Evolutionary conservation across 1,140 invertebrate species (phyloP), one percentile per base, ranked within the genome.

Genomic region (Trissolcus basalis): DNA sequence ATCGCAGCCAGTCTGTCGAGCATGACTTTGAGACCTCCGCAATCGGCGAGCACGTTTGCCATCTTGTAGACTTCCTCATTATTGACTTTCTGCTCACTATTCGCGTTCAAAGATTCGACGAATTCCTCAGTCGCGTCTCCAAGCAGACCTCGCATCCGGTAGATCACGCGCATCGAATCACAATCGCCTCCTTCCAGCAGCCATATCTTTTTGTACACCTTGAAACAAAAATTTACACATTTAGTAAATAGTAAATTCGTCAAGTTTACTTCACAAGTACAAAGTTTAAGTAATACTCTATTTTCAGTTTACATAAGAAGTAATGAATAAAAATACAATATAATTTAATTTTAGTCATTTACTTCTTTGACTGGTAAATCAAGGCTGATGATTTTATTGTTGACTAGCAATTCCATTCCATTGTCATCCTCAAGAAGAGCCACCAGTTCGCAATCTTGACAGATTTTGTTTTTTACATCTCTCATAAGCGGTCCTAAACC

Each of bases 51-150:
- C 0, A 92, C 91, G 80, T 92, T 92, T 0, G 91, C 91, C 91
- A 93, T 92, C 91, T 93, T 93, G 84, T 97, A 99, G 0, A 97
- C 92, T 85, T 97, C 95, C 85, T 99, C 97, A 77, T 97, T 96
- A 84, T 99, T 96, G 0, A 97, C 93, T 69, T 96, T 93, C 82
- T 96, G 94, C 73, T 96, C 95, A 73, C 93, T 94, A 72, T 95
- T 96, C n/a, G 91, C 92, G 49, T 95, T 96, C 13, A 99, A 88
- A 2, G 94, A 96, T 88, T 99, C 97, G 10, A 99, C 96, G 88
- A 99, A 99, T 87, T 99, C 97, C 85, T 99, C 98, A 0, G 98
- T 99, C 0, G 98, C 97, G 89, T 99, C 98, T 8, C 98, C 98
- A 4, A 99, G 91, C 15, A 99, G 87, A 3, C 98, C 98, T 72